Conservation (phyloP, 2,113 vertebrate species). For the Numida meleagris region DNA sequence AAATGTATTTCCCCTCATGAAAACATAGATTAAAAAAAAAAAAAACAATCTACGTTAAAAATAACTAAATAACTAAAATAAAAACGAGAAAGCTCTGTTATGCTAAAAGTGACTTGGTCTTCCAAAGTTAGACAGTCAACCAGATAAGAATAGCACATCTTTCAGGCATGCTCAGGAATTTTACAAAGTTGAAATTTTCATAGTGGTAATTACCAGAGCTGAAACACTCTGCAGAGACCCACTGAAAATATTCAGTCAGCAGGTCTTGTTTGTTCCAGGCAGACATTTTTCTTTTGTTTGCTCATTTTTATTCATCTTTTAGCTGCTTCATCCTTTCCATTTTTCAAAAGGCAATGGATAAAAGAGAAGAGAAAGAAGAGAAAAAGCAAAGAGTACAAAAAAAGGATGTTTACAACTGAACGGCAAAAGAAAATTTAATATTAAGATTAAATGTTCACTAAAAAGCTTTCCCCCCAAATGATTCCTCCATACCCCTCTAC, state of each 20-base stretch:
- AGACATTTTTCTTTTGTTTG: not conserved
- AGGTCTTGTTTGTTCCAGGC: not conserved
- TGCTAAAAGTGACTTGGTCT: not conserved
- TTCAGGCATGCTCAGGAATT: not conserved
- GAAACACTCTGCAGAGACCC: not conserved
- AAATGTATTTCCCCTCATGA: not conserved
- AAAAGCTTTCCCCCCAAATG: not conserved
- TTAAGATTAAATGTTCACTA: not conserved
- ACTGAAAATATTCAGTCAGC: not conserved
- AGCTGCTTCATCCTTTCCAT: fast-evolving
- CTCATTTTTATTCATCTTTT: not conserved
- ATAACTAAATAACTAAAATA: too few relatives aligned
- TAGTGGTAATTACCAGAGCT: fast-evolving
- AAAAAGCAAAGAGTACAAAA: not conserved
- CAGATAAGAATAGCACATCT: fast-evolving
- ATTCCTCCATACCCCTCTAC: fast-evolving
- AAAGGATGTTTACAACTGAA: not conserved
- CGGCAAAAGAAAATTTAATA: not conserved
- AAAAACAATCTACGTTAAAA: too few relatives aligned
- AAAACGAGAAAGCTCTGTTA: not conserved
- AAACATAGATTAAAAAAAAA: not conserved
- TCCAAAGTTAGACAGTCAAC: not conserved
- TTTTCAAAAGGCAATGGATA: fast-evolving
- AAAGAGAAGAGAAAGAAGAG: not conserved
- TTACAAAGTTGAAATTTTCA: not conserved